A percentile compares a stretch with the other conserved stretches of the same genome.
phyloP scores from a whole-genome alignment of 2,113 vertebrate species.

The Balaenoptera acutorostrata region DNA sequence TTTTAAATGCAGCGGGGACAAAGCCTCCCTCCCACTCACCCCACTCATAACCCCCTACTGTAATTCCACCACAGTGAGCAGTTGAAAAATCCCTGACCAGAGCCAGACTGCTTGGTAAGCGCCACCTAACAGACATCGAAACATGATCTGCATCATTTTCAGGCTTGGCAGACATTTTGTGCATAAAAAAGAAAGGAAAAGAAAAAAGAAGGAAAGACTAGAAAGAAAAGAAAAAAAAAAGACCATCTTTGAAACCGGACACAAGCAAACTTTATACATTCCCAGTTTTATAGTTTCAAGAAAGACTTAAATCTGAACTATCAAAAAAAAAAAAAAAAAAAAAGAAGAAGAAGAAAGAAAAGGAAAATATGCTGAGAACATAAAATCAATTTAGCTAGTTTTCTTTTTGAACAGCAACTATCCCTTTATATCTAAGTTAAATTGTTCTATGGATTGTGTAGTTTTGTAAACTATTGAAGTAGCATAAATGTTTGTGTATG shows the following conservation, averaged over 20 bases:
- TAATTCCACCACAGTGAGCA: conserved; percentile 81
- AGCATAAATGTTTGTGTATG: neutral
- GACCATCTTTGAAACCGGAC: conserved; percentile 63
- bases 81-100: conserved; percentile 82
- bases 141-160: conserved; percentile 80
- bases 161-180: conserved; percentile 82
- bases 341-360: neutral
- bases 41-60: conserved; percentile 79
- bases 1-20: conserved; percentile 84
- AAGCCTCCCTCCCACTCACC: conserved; percentile 80
- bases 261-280: conserved; percentile 41
- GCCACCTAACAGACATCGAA: conserved; percentile 80
- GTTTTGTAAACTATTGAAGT: neutral
- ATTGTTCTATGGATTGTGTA: neutral
- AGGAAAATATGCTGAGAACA: neutral
- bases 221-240: neutral
- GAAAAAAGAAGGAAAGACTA: neutral
- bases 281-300: conserved; percentile 56
- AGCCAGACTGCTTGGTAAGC: conserved; percentile 79
- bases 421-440: neutral
- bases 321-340: neutral
- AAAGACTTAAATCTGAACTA: conserved; percentile 54
- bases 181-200: conserved; percentile 38
- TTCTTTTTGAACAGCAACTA: neutral
- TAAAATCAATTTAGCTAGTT: neutral